These are phyloP conservation scores for Catostylus mosaicus DNA, from an alignment of 30 jellyfish, hydroid and myxozoan genomes.

Conservation along the genomic window DNA sequence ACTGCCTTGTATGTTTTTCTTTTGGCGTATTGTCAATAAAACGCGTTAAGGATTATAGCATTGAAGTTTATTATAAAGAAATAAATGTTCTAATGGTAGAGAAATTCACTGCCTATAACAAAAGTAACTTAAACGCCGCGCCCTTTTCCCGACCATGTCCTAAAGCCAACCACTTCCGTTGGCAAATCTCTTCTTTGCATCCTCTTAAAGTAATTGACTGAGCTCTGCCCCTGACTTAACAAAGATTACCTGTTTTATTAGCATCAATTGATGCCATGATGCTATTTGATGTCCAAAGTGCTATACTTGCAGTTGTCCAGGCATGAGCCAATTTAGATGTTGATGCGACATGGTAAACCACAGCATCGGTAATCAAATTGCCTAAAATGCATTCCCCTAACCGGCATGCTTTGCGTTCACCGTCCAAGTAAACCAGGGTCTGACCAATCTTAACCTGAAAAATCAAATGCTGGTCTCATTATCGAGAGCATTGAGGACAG, in stretches of 20 bases:
- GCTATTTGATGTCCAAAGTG: slow-evolving; percentile 84
- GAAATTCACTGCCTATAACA: too few species aligned
- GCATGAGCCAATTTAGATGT: slow-evolving; percentile 5
- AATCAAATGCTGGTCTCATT: too few species aligned
- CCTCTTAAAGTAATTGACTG: not conserved
- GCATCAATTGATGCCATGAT: slow-evolving; percentile 70
- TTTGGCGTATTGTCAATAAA: too few species aligned
- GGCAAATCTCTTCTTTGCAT: too few species aligned
- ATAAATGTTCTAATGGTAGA: too few species aligned
- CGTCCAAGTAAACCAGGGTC: slow-evolving; percentile 63
- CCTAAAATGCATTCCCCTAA: slow-evolving; percentile 77
- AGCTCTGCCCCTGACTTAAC: not conserved
- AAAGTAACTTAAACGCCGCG: too few species aligned
- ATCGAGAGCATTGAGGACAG: too few species aligned
- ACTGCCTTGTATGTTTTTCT: too few species aligned
- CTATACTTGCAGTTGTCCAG: slow-evolving; percentile 79
- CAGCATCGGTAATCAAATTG: slow-evolving; percentile 80
- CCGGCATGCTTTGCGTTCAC: slow-evolving; percentile 72
- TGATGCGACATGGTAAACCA: slow-evolving; percentile 36
- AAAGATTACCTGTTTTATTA: slow-evolving; percentile 44
- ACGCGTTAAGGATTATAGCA: too few species aligned
- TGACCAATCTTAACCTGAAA: slow-evolving; percentile 75
- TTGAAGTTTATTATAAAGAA: too few species aligned
- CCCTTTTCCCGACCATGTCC: too few species aligned
- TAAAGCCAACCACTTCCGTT: too few species aligned